Evolutionary conservation across 2,888 invertebrate species (phyloP).

Genomic region (Venusia cambrica): DNA sequence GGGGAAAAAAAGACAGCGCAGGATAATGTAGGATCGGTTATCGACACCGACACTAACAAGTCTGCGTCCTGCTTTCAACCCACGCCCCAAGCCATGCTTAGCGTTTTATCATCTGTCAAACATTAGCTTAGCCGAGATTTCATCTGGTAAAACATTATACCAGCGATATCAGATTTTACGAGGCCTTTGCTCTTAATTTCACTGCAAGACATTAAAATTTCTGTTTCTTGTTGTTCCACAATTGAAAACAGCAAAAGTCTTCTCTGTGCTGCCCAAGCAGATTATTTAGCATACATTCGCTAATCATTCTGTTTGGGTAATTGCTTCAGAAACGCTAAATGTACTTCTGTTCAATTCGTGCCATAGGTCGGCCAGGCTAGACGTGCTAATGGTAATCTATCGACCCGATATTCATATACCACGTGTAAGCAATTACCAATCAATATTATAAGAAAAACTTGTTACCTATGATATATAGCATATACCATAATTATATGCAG

Average conservation of each 20-base stretch:
- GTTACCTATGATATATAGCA: too few species aligned
- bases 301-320: slow-evolving; percentile 58
- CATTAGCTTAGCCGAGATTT: slow-evolving; percentile 68
- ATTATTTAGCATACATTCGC: slow-evolving; percentile 55
- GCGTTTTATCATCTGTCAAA: slow-evolving; percentile 61
- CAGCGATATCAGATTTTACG: slow-evolving; percentile 36
- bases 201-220: too few species aligned
- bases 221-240: too few species aligned
- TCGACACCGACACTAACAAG: slow-evolving; percentile 43
- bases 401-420: slow-evolving; percentile 15
- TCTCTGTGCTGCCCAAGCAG: too few species aligned
- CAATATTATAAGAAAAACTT: too few species aligned
- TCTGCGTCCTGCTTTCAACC: slow-evolving; percentile 55
- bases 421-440: background rate
- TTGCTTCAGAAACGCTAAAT: slow-evolving; percentile 69
- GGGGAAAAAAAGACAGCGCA: too few species aligned
- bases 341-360: slow-evolving; percentile 47
- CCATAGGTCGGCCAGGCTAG: slow-evolving; percentile 37
- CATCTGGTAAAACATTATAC: slow-evolving; percentile 37
- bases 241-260: slow-evolving; percentile 14
- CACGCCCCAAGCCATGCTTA: slow-evolving; percentile 41
- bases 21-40: slow-evolving; percentile 56
- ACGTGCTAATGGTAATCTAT: slow-evolving; percentile 51
- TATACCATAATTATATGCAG: too few species aligned
- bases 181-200: slow-evolving; percentile 31